Conservation (phyloP, 1,140 invertebrate genomes). For the Neodiprion lecontei region DNA sequence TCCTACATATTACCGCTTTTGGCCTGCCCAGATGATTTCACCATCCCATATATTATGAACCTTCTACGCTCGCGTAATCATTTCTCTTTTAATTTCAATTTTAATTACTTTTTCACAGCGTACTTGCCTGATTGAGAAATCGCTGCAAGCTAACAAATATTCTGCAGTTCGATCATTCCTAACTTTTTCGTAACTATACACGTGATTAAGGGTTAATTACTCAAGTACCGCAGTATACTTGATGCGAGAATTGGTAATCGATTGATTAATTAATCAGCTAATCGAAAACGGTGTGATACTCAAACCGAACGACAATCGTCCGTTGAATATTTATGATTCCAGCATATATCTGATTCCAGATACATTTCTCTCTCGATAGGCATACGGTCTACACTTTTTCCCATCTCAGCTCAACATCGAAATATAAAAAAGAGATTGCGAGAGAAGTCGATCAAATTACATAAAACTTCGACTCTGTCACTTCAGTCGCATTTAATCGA, state of each 20-base stretch:
- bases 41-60: neutral
- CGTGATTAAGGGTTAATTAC: slow-evolving; percentile 44
- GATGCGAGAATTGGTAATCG: slow-evolving; percentile 49
- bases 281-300: slow-evolving; percentile 21
- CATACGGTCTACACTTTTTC: neutral
- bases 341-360: neutral
- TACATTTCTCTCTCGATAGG: neutral
- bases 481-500: no score
- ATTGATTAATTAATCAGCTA: slow-evolving; percentile 34
- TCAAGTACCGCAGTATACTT: slow-evolving; percentile 16
- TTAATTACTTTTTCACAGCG: no score
- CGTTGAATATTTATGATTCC: slow-evolving; percentile 48
- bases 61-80: no score
- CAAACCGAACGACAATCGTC: slow-evolving; percentile 38
- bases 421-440: no score
- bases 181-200: neutral
- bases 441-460: no score
- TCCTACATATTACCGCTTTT: neutral
- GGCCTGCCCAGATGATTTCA: neutral
- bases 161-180: no score
- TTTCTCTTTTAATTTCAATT: no score
- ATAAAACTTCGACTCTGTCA: no score
- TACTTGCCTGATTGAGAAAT: no score
- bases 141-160: no score
- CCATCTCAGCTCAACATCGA: neutral